Evolutionary conservation across 2,888 invertebrate genomes (phyloP).

Genomic region (Notodonta dromedarius): DNA sequence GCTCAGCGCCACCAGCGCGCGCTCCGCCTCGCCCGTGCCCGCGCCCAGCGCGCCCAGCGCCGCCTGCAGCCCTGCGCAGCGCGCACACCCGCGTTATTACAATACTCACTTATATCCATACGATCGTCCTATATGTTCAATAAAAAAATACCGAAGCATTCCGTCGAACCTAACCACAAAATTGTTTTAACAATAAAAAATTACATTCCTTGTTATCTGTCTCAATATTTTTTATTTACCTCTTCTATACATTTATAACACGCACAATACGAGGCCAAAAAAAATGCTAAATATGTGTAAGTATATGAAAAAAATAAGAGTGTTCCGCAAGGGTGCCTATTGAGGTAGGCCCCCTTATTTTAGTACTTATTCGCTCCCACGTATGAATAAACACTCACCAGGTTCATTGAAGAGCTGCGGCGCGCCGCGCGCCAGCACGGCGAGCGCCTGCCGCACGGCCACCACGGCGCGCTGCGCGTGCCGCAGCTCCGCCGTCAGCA

Average conservation of each 20-base stretch:
- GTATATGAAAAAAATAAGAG: neutral
- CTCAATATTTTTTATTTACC: too few species aligned
- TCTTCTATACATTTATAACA: too few species aligned
- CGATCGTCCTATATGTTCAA: too few species aligned
- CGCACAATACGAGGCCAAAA: too few species aligned
- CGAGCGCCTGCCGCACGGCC: conserved; percentile 89
- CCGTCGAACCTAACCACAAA: too few species aligned
- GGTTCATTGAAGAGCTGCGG: conserved; percentile 78
- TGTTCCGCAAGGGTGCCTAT: neutral
- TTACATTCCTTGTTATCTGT: too few species aligned
- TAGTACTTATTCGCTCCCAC: neutral
- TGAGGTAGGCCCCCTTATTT: neutral
- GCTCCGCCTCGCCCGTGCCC: conserved; percentile 91
- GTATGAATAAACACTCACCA: conserved; percentile 40
- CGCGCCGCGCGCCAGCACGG: conserved; percentile 84
- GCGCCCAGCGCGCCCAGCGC: conserved; percentile 90
- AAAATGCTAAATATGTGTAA: too few species aligned
- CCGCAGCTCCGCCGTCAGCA: conserved; percentile 92
- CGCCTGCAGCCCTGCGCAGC: conserved; percentile 84
- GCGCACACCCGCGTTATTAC: neutral
- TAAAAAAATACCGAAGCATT: too few species aligned
- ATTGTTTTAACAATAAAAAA: too few species aligned
- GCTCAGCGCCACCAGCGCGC: conserved; percentile 86
- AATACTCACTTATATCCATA: too few species aligned
- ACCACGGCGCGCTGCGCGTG: conserved; percentile 89